phyloP scores from a whole-genome alignment of 2,888 invertebrate species.

The Eupsilia transversa region DNA sequence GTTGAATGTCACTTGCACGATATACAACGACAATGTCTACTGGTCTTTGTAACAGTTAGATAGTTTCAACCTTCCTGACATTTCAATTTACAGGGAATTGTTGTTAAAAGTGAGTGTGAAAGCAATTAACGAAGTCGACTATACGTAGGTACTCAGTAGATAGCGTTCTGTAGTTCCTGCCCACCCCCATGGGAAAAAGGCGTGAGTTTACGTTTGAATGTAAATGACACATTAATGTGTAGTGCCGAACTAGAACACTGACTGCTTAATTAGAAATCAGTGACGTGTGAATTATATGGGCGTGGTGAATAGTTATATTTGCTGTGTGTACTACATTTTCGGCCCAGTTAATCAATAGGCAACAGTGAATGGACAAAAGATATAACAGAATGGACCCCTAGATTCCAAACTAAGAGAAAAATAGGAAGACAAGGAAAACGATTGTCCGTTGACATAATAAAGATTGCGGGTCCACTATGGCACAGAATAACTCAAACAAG shows the following conservation, averaged over 20 bases:
- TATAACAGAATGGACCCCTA: too few species aligned
- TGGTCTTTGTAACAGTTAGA: not conserved
- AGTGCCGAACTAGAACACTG: not conserved
- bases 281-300: not conserved
- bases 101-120: not conserved
- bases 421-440: too few species aligned
- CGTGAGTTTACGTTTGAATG: not conserved
- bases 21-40: not conserved
- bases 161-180: not conserved
- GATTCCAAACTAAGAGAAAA: too few species aligned
- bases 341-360: not conserved
- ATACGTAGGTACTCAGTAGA: not conserved
- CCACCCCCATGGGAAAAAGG: not conserved
- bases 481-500: too few species aligned
- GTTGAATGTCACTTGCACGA: not conserved
- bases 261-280: constrained; percentile 29
- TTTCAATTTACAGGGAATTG: not conserved
- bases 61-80: not conserved
- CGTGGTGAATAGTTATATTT: not conserved
- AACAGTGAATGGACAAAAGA: too few species aligned
- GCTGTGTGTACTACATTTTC: not conserved
- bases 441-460: too few species aligned
- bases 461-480: too few species aligned
- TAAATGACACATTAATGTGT: not conserved
- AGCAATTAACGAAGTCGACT: not conserved